Percentiles rank a stretch among this genome's conserved stretches.
These are phyloP conservation scores for Thecophora atra DNA, from an alignment of 2,888 invertebrate genomes.

Conservation along the genomic window DNA sequence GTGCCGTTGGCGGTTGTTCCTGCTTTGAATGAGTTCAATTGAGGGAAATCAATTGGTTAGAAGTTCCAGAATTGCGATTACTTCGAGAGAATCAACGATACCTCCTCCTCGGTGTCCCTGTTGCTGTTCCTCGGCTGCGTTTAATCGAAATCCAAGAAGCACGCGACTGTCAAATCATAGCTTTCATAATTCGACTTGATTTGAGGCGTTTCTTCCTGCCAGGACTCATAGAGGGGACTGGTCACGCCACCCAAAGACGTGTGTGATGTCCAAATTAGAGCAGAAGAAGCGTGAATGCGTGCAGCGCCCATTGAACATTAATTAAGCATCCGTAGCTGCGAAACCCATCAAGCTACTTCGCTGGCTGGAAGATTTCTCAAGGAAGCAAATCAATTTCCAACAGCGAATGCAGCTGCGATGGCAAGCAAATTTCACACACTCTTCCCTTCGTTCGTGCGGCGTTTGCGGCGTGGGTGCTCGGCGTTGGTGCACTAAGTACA, in stretches of 20 bases:
- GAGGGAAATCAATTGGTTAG: background rate
- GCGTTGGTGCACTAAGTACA: constrained; percentile 7
- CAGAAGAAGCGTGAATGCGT: background rate
- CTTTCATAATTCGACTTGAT: no score
- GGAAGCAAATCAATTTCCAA: constrained; percentile 14
- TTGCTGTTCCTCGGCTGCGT: no score
- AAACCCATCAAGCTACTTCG: background rate
- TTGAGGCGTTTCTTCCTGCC: no score
- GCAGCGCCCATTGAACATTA: constrained; percentile 26
- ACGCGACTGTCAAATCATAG: no score
- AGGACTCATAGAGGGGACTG: no score
- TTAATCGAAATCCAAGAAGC: no score
- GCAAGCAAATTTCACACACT: background rate
- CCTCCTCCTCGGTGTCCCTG: no score
- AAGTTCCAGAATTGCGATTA: no score
- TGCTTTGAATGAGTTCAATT: background rate
- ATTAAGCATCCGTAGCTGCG: constrained; percentile 35
- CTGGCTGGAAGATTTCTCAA: background rate
- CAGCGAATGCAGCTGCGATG: constrained; percentile 30
- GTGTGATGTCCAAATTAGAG: no score
- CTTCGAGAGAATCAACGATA: no score
- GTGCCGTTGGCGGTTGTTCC: background rate
- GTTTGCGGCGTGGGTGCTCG: background rate
- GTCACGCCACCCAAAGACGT: no score
- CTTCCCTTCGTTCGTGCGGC: background rate